Evolutionary conservation across 2,888 invertebrate genomes (phyloP).

Genomic region (Lagria hirta): DNA sequence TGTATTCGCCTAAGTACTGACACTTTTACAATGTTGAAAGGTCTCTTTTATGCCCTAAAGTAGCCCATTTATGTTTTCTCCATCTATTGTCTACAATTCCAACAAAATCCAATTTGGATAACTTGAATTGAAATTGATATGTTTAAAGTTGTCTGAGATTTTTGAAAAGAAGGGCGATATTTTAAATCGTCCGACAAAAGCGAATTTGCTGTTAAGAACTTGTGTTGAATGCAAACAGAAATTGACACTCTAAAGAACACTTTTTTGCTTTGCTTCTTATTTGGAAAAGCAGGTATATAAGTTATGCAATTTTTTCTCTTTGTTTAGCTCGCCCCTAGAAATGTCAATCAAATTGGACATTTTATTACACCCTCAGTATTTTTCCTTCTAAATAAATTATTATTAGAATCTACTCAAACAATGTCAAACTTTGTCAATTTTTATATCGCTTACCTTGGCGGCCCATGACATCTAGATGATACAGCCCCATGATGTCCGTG

Average conservation of each 20-base stretch:
- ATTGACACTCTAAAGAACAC: conserved; percentile 43
- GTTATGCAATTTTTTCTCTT: too few relatives aligned
- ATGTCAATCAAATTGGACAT: conserved; percentile 1
- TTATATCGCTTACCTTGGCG: conserved; percentile 46
- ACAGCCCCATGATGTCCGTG: conserved; percentile 50
- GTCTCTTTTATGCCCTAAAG: conserved; percentile 43
- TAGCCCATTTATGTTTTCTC: conserved; percentile 30
- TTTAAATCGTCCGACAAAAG: conserved; percentile 46
- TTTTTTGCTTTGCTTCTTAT: too few relatives aligned
- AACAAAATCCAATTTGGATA: conserved; percentile 26
- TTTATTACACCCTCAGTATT: too few relatives aligned
- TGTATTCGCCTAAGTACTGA: conserved; percentile 54
- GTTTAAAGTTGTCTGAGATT: conserved; percentile 50
- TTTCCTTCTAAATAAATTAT: neutral
- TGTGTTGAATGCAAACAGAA: conserved; percentile 43
- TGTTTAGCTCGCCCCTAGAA: too few relatives aligned
- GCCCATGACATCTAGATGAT: conserved; percentile 51
- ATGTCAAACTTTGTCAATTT: conserved; percentile 25
- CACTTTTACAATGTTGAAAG: conserved; percentile 53
- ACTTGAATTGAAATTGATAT: conserved; percentile 48
- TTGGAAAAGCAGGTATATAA: too few relatives aligned
- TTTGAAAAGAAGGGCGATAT: conserved; percentile 42
- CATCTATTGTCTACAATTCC: conserved; percentile 3
- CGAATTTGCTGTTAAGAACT: conserved; percentile 39
- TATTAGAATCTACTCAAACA: neutral